A percentile compares a stretch with the other conserved stretches of the same genome.
phyloP scores from a whole-genome alignment of 2,888 invertebrate species.

The Allophyes oxyacanthae region DNA sequence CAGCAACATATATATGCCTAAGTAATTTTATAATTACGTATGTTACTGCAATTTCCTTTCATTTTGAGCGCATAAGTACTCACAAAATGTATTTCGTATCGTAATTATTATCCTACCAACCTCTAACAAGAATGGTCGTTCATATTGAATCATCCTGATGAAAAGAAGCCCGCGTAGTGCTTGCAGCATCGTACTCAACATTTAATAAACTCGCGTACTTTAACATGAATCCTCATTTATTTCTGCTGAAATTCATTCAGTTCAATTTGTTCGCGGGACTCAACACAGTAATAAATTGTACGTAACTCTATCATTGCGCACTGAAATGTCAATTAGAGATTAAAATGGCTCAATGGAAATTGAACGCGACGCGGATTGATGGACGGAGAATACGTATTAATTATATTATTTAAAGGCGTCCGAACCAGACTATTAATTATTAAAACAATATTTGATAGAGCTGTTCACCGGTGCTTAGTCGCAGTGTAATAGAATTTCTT shows the following conservation, averaged over 20 bases:
- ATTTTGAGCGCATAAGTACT: neutral
- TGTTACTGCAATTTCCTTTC: too few species aligned
- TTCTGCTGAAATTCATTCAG: conserved; percentile 48
- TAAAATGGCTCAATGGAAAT: conserved; percentile 75
- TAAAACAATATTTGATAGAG: conserved; percentile 68
- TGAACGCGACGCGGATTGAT: conserved; percentile 72
- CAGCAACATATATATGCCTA: neutral
- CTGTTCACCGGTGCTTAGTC: conserved; percentile 56
- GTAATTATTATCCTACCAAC: conserved; percentile 5
- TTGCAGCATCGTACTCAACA: conserved; percentile 37
- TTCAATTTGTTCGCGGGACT: conserved; percentile 50
- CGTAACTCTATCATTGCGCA: conserved; percentile 67
- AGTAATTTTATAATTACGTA: too few species aligned
- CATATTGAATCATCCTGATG: conserved; percentile 18
- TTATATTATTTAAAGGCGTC: conserved; percentile 67
- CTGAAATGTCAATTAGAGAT: conserved; percentile 79
- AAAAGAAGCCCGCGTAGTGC: conserved; percentile 34
- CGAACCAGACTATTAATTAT: conserved; percentile 65
- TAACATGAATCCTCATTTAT: conserved; percentile 48
- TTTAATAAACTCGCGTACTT: conserved; percentile 47
- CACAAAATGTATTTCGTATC: neutral
- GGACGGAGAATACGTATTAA: conserved; percentile 70
- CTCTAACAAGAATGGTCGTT: conserved; percentile 5
- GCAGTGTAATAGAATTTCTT: conserved; percentile 68
- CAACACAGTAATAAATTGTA: conserved; percentile 65